Base-by-base conservation (phyloP, 1,140 invertebrate species). In the Drosophila rufa region DNA sequence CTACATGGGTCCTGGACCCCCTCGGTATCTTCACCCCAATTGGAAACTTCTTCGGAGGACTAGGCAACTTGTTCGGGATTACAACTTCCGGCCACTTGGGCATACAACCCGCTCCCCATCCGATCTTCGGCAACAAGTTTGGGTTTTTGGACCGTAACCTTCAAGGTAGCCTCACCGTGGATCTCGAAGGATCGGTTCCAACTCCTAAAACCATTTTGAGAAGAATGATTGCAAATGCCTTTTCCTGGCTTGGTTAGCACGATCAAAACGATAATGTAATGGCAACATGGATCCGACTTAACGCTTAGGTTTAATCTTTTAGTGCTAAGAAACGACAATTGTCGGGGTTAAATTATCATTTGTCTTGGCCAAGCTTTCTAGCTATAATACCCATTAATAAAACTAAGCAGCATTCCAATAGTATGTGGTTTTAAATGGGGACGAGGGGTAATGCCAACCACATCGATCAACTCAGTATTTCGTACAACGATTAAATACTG, bases 361-460 rank as follows among this genome's bases (percentile, higher is more conserved):
- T 71, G 67, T 62, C 57, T 62, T 55, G 71, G 71, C 57, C 70
- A 75, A 75, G 73, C 56, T 27, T 51, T 75, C 45, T 57, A 65
- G 53, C 33, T 57, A 11, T 56, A 75, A 38, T 59, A 73, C 51
- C 67, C 22, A 22, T 45, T 45, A 77, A 77, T 67, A 76, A 68
- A 75, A 40, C 11, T 76, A 76, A 77, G 53, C 38, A 67, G 73
- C 73, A 66, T 77, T 76, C 60, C 59, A 66, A 59, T 42, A 12
- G 6, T 19, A 36, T n/a, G 9, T 17, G 11, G 4, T 25, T 36
- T 50, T 36, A n/a, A 59, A 50, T n/a, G 1, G 38, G 8, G 4
- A 9, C 12, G 2, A 19, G 5, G 17, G 48, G 8, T 5, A 51
- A 30, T 51, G 15, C 8, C 30, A 51, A 33, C 50, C 27, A 51